Conservation (phyloP, 2,888 invertebrate species). For the Cataglyphis cursor region DNA sequence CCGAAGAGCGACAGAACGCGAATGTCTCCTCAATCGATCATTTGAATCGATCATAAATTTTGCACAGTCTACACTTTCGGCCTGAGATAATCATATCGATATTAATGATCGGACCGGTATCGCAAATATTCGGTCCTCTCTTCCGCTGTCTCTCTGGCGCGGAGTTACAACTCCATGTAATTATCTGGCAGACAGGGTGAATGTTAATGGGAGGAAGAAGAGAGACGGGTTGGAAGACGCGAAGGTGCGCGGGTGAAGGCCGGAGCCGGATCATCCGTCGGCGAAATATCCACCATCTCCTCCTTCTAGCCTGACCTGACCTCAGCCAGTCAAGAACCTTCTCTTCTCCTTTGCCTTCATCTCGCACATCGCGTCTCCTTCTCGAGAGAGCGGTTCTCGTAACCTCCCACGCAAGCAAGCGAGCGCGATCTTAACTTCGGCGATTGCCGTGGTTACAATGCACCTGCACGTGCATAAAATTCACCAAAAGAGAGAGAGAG, state of each 20-base stretch:
- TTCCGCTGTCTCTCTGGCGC: conserved; percentile 53
- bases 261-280: conserved; percentile 69
- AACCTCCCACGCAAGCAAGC: conserved; percentile 57
- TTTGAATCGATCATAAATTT: conserved; percentile 47
- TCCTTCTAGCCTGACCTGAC: conserved; percentile 59
- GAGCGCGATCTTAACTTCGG: conserved; percentile 63
- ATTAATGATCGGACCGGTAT: conserved; percentile 71
- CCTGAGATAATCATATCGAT: conserved; percentile 67
- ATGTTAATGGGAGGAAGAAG: conserved; percentile 76
- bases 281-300: conserved; percentile 54
- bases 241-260: conserved; percentile 60
- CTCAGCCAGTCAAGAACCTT: conserved; percentile 63
- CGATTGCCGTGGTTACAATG: conserved; percentile 65
- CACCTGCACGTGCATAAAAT: conserved; percentile 69
- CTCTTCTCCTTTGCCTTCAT: conserved; percentile 38
- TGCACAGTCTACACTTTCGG: conserved; percentile 32
- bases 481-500: conserved; percentile 37
- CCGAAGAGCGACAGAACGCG: not conserved
- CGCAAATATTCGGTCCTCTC: conserved; percentile 58
- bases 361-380: conserved; percentile 34
- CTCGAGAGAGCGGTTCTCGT: conserved; percentile 44
- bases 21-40: conserved; percentile 36
- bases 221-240: conserved; percentile 48
- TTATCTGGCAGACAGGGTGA: conserved; percentile 76
- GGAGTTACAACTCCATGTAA: conserved; percentile 75